Evolutionary conservation across 1,140 invertebrate species (phyloP), one percentile per base, ranked within the genome.

Genomic region (Brachionus asplanchnoidis): DNA sequence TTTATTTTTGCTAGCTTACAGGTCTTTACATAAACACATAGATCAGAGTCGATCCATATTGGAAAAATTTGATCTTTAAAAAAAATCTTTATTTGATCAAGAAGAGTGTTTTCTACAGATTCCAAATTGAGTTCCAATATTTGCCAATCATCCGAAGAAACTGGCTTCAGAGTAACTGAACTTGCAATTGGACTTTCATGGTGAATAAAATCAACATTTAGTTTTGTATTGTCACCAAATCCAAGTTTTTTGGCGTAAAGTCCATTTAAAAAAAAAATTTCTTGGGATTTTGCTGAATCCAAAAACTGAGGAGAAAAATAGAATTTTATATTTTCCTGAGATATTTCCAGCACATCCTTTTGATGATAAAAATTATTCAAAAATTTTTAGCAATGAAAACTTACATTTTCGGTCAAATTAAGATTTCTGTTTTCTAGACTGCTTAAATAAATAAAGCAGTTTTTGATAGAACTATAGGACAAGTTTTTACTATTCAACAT

Each of bases 111-210:
- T 46, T 77, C n/a, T 46, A 77, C 14, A 20, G 40, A 77, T 77
- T 77, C 73, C 17, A 77, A n/a, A 50, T 77, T 77, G 20, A 77
- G 73, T 53, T 77, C 73, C 46, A 77, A 77, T 17, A 77, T 77
- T 50, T 77, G 40, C 73, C 73, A 77, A 50, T 77, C 73, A 14
- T 77, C 73, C 11, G 26, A 26, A 3, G 40, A 12, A 3, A 77
- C 7, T 46, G 73, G 73, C 20, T 50, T 77, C 5, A 77, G 42
- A 77, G 73, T 77, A n/a, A 77, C 73, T 5, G 73, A 77, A 9
- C 8, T 77, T 46, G 73, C 44, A 11, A 46, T 26, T 9, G 40
- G 42, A 77, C n/a, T 46, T 17, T 77, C 73, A 12, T 23, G 73
- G 12, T 77, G 44, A n/a, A 77, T 77, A 26, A 23, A 23, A 8